These are phyloP conservation scores for Paelopatides confundens DNA, from an alignment of 53 echinoderm and acorn worm genomes.

Conservation along the genomic window DNA sequence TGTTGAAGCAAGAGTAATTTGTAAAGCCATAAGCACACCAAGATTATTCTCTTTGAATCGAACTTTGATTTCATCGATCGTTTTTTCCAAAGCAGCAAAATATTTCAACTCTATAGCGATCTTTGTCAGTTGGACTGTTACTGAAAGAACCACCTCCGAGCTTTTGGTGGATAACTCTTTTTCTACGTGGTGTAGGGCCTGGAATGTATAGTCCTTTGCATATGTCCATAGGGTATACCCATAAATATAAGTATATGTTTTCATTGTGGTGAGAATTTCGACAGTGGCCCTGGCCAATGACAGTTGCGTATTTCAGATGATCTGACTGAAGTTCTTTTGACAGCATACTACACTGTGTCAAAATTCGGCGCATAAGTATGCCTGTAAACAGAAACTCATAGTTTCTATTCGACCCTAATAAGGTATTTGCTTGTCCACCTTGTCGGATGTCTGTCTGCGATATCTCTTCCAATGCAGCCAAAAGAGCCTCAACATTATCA, in stretches of 20 bases:
- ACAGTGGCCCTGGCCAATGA: slow-evolving; percentile 18
- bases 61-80: slow-evolving; percentile 18
- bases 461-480: slow-evolving; percentile 27
- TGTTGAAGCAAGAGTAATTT: slow-evolving; percentile 11
- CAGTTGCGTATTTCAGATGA: slow-evolving; percentile 25
- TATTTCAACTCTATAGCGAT: slow-evolving; percentile 1
- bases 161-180: not conserved
- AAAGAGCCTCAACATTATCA: slow-evolving; percentile 36
- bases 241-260: slow-evolving; percentile 7
- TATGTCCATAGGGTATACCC: not conserved
- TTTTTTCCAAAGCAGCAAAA: slow-evolving; percentile 17
- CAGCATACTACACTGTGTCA: slow-evolving; percentile 33
- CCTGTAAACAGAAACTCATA: slow-evolving; percentile 20
- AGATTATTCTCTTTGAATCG: slow-evolving; percentile 42
- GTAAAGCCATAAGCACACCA: slow-evolving; percentile 10
- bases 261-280: slow-evolving; percentile 12
- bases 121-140: not conserved
- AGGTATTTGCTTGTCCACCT: slow-evolving; percentile 5
- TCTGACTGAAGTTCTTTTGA: slow-evolving; percentile 17
- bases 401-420: slow-evolving; percentile 4
- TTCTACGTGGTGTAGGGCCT: not conserved
- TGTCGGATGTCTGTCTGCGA: slow-evolving; percentile 24
- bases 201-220: slow-evolving; percentile 31
- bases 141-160: slow-evolving; percentile 24
- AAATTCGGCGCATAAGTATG: slow-evolving; percentile 36